Evolutionary conservation across 2,888 invertebrate genomes (phyloP), one percentile per base, ranked within the genome.

Genomic region (Drosophila neonasuta): DNA sequence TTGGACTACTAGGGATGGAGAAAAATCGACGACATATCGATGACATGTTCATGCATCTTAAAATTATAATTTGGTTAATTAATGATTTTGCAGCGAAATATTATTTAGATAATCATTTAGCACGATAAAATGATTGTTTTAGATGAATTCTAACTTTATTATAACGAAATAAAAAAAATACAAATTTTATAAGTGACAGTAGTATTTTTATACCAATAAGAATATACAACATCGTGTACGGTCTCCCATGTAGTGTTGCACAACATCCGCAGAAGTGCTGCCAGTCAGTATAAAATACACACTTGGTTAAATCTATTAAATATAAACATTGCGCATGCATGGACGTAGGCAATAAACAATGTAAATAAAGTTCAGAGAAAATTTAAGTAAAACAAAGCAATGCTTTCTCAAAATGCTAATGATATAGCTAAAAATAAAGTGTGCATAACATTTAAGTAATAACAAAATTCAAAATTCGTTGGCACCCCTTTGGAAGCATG

Each of bases 271-370:
- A 11, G 7, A 13, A 13, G 34, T 8, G 29, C 39, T 8, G 44
- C 2, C 4, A 32, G 13, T 11, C 3, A 9, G 15, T 8, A n/a
- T 39, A 54, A 32, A 11, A 17, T 49, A 1, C 5, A 6, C n/a
- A 17, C 4, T 2, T 13, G 57, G 52, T 69, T 69, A 51, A 2
- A 2, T 20, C 2, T 52, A 66, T 70, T 55, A 46, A 60, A 41
- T 36, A 11, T n/a, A 39, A 44, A 8, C 24, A 55, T 46, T 13
- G 36, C 1, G 17, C 4, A 13, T 9, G 11, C 66, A 66, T 45
- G 42, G 42, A 45, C 62, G 71, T 64, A 64, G 64, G 44, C 7
- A 48, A 29, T 3, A 36, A 56, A 15, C 34, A 13, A 24, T 1
- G 13, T 17, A 34, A 32, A 13, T 45, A 10, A 41, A 51, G 7